Evolutionary conservation across 2,113 vertebrate genomes (phyloP).

Genomic region (Euleptes europaea): DNA sequence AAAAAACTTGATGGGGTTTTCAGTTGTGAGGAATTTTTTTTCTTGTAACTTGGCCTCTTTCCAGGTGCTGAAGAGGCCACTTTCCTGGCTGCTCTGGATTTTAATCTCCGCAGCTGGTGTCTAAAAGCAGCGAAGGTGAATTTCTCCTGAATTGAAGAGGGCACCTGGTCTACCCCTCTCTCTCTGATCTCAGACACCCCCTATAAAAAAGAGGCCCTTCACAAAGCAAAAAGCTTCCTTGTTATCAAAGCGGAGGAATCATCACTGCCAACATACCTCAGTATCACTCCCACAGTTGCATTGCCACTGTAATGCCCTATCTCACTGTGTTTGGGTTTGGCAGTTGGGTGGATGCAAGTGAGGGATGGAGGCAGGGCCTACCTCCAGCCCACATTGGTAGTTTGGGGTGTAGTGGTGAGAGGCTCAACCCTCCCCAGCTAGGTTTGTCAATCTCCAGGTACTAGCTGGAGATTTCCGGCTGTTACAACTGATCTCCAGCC

Average conservation of each 20-base stretch:
- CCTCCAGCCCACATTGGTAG: not conserved
- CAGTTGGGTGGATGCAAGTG: not conserved
- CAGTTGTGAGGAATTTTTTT: conserved; percentile 30
- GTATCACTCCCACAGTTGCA: not conserved
- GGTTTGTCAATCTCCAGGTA: no score
- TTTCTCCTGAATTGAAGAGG: not conserved
- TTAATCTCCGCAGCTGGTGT: conserved; percentile 41
- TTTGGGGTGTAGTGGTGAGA: not conserved
- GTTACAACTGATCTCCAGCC: no score
- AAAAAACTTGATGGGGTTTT: conserved; percentile 11
- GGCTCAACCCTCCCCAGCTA: no score
- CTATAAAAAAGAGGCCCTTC: not conserved
- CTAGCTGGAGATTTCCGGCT: no score
- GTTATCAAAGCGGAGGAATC: not conserved
- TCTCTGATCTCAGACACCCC: not conserved
- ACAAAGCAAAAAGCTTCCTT: not conserved
- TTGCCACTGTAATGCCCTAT: not conserved
- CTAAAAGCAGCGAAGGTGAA: conserved; percentile 47
- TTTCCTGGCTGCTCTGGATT: conserved; percentile 51
- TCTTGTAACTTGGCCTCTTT: conserved; percentile 28
- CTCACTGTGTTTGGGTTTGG: not conserved
- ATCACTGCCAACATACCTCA: not conserved
- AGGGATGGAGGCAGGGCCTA: not conserved
- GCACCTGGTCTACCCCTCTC: not conserved
- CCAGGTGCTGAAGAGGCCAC: conserved; percentile 47